Percentiles rank a stretch among this genome's conserved stretches.
These are phyloP conservation scores for Pelobates cultripes DNA, from an alignment of 2,797 vertebrate species.

Conservation along the genomic window DNA sequence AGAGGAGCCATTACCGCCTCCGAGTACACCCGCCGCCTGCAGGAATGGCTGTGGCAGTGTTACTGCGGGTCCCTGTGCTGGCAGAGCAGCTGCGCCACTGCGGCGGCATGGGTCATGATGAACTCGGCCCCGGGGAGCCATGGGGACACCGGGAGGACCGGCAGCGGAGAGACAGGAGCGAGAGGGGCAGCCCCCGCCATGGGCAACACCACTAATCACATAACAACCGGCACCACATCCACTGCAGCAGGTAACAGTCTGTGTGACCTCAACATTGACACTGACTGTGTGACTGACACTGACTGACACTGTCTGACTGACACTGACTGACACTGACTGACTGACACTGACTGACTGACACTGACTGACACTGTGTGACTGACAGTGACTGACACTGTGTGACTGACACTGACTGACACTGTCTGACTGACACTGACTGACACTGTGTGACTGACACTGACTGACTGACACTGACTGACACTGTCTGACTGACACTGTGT, in stretches of 20 bases:
- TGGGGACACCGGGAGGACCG: conserved; percentile 37
- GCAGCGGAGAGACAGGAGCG: accelerated
- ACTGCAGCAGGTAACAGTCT: conserved; percentile 2
- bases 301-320: too few relatives aligned
- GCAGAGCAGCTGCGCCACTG: conserved; percentile 79
- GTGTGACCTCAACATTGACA: too few relatives aligned
- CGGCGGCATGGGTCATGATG: conserved; percentile 37
- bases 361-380: too few relatives aligned
- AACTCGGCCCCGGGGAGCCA: conserved; percentile 55
- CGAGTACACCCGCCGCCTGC: conserved; percentile 84
- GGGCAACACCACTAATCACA: not conserved
- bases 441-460: too few relatives aligned
- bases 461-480: too few relatives aligned
- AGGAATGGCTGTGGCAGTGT: conserved; percentile 92
- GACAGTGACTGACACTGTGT: too few relatives aligned
- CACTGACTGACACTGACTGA: too few relatives aligned
- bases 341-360: too few relatives aligned
- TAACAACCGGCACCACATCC: not conserved
- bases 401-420: too few relatives aligned
- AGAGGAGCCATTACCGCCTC: conserved; percentile 64
- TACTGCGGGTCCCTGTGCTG: conserved; percentile 85
- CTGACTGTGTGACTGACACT: too few relatives aligned
- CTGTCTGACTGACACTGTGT: too few relatives aligned
- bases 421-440: too few relatives aligned
- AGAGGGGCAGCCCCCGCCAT: not conserved